A percentile compares a stretch with the other conserved stretches of the same genome.
These are phyloP conservation scores for Crotalus helleri DNA, from an alignment of 2,113 vertebrate genomes.

Conservation along the genomic window DNA sequence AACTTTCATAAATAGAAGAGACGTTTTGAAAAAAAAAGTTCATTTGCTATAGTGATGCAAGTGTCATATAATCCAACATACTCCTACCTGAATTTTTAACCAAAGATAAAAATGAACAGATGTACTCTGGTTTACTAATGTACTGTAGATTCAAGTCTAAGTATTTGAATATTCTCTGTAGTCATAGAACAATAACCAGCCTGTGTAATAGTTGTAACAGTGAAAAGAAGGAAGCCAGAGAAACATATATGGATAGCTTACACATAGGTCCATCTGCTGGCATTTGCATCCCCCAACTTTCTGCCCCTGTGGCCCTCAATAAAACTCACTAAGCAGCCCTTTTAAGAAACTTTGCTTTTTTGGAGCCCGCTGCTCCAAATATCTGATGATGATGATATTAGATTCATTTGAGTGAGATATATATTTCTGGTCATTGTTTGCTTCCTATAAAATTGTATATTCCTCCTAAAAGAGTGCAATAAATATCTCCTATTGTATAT, in stretches of 20 bases:
- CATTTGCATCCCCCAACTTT: not conserved
- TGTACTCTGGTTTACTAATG: not conserved
- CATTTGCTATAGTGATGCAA: not conserved
- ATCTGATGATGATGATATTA: not conserved
- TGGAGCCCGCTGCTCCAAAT: not conserved
- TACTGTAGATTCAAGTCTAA: not conserved
- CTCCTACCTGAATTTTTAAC: not conserved
- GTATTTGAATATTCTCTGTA: not conserved
- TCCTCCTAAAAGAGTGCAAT: not conserved
- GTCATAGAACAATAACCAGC: not conserved
- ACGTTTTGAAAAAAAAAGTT: not conserved
- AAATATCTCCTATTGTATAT: not conserved
- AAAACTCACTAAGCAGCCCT: not conserved
- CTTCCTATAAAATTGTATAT: not conserved
- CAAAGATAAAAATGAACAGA: not conserved
- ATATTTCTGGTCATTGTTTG: not conserved
- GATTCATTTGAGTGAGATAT: not conserved
- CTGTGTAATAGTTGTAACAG: not conserved
- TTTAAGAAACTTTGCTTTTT: not conserved
- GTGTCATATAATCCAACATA: not conserved
- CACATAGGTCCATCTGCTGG: not conserved
- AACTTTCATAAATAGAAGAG: not conserved
- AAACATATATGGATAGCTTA: not conserved
- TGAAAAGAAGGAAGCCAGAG: not conserved
- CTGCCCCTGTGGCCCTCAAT: not conserved